These are phyloP conservation scores for Syrmaticus mikado DNA, from an alignment of 2,113 vertebrate species.

Conservation along the genomic window DNA sequence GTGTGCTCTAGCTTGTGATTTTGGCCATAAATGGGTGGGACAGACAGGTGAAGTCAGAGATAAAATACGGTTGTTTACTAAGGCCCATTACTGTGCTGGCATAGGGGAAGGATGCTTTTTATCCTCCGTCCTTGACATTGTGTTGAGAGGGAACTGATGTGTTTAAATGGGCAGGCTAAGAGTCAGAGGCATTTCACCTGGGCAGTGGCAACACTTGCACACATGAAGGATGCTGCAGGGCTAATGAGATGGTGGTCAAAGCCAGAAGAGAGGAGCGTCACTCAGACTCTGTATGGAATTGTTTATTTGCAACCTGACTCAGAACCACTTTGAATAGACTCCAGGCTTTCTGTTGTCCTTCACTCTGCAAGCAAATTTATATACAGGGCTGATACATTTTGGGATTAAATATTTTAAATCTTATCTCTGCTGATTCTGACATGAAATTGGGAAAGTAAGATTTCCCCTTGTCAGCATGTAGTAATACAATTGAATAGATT, in stretches of 20 bases:
- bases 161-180: neutral
- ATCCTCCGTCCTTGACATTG: neutral
- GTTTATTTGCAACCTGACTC: neutral
- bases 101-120: neutral
- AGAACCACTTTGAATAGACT: neutral
- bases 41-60: neutral
- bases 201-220: neutral
- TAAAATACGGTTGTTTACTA: neutral
- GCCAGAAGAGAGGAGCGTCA: neutral
- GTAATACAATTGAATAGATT: neutral
- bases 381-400: neutral
- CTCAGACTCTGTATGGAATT: neutral
- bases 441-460: neutral
- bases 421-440: neutral
- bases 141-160: neutral
- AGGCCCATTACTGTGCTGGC: neutral
- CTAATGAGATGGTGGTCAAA: neutral
- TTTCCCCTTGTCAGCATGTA: neutral
- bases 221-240: accelerated
- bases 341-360: neutral
- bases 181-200: neutral
- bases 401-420: neutral
- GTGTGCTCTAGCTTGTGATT: neutral
- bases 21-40: neutral
- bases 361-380: neutral